phyloP scores from a whole-genome alignment of 2,888 invertebrate genomes.

The Ichneumoninae sp. region DNA sequence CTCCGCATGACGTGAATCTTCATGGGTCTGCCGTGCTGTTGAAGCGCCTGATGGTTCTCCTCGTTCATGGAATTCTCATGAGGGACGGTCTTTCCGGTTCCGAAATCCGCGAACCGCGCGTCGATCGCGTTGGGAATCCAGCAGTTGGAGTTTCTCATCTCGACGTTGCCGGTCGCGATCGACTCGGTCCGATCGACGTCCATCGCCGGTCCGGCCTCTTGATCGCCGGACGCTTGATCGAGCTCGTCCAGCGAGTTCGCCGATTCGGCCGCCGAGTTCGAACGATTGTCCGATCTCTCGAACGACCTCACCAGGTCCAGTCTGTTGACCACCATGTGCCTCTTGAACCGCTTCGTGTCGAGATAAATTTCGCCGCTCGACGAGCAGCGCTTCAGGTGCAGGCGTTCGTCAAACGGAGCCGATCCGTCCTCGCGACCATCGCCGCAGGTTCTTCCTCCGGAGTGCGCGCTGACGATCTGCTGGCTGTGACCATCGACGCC shows the following conservation, averaged over 20 bases:
- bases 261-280: slow-evolving; percentile 78
- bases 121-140: slow-evolving; percentile 76
- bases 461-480: slow-evolving; percentile 48
- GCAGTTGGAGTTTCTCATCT: slow-evolving; percentile 45
- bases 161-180: slow-evolving; percentile 49
- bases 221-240: slow-evolving; percentile 69
- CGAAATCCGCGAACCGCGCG: slow-evolving; percentile 67
- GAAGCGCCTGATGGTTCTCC: slow-evolving; percentile 41
- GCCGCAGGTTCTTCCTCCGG: slow-evolving; percentile 58
- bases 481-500: slow-evolving; percentile 61
- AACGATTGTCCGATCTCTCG: slow-evolving; percentile 80
- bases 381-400: slow-evolving; percentile 60
- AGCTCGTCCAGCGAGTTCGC: slow-evolving; percentile 72
- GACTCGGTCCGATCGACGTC: slow-evolving; percentile 55
- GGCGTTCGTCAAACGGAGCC: slow-evolving; percentile 64
- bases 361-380: slow-evolving; percentile 68
- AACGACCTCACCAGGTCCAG: slow-evolving; percentile 78
- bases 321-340: slow-evolving; percentile 74
- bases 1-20: slow-evolving; percentile 70
- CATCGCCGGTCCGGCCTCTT: slow-evolving; percentile 47
- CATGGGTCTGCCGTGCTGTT: slow-evolving; percentile 54
- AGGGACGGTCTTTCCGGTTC: slow-evolving; percentile 34
- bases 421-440: slow-evolving; percentile 54
- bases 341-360: slow-evolving; percentile 72
- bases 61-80: slow-evolving; percentile 62